Evolutionary conservation across 1,140 invertebrate genomes (phyloP).

Genomic region (Maniola jurtina): DNA sequence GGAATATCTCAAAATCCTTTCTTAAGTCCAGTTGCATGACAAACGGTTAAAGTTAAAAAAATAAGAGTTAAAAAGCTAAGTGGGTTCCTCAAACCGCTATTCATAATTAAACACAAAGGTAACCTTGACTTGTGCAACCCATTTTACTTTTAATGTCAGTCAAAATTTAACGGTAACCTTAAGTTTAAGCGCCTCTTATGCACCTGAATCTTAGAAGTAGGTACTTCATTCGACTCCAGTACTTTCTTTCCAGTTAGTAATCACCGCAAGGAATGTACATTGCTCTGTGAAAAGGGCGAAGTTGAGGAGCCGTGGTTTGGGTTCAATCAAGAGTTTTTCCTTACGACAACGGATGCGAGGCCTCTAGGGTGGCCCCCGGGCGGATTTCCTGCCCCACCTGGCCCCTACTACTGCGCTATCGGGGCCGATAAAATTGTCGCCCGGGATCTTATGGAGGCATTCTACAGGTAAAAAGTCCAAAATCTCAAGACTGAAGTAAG

Average conservation of each 20-base stretch:
- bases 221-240: no score
- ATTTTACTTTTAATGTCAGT: background rate
- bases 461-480: conserved; percentile 75
- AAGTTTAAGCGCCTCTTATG: no score
- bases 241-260: conserved; percentile 81
- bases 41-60: no score
- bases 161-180: no score
- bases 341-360: conserved; percentile 86
- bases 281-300: conserved; percentile 86
- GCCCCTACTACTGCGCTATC: conserved; percentile 88
- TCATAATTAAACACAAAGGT: no score
- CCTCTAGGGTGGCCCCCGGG: conserved; percentile 94
- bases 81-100: no score
- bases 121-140: no score
- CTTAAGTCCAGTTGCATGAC: no score
- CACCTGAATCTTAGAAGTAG: background rate
- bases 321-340: conserved; percentile 90
- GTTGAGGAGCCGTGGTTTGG: conserved; percentile 96
- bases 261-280: conserved; percentile 85
- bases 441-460: conserved; percentile 95
- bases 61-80: no score
- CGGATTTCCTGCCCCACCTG: conserved; percentile 83
- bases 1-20: no score
- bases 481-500: background rate
- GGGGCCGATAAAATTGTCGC: conserved; percentile 96